Base-by-base conservation (phyloP, 2,113 vertebrate species). In the Tyto alba region DNA sequence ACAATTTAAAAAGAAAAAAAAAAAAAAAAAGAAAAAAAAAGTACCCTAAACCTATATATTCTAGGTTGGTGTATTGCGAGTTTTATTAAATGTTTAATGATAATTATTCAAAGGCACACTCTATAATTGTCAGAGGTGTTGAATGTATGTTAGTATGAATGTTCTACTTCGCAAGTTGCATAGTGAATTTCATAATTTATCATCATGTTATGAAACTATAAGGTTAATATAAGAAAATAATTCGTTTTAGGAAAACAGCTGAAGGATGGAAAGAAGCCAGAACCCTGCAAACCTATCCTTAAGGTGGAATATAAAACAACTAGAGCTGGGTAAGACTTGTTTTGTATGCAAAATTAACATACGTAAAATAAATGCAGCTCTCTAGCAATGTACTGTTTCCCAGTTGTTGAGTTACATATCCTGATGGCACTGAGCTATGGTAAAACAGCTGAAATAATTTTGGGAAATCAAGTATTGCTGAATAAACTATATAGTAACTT, bases 271-370 rank as follows among this genome's bases (percentile, higher is more conserved):
- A 99, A 99, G 98, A 99, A 99, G 97, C 99, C 99, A 98, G 99
- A 99, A 96, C 98, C 99, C 45, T 99, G 99, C 98, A 99, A 99
- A 98, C 99, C 99, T 97, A 99, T 99, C 94, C 99, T 99, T 94
- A 99, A 99, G 98, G 99, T 99, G 98, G 99, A 99, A 96, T 99
- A 99, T 98, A 99, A 99, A 98, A 99, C 99, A 84, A 99, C 99
- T 53, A 98, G 99, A 98, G 97, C 97, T 96, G 99, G 99, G 99
- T 99, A 98, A 97, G 98, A 89, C 59, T 88, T 48, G 21, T 76
- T 84, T 45, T 77, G 6, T n/a, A 18, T 77, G 29, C 32, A 40
- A 69, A 75, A 78, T n/a, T 32, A 79, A 32, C 10, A 3, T 36
- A 10, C 5, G 6, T 69, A 67, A 71, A 68, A 69, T 45, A 82